Conservation (phyloP, 2,888 invertebrate genomes). For the Branchellion lobata region DNA sequence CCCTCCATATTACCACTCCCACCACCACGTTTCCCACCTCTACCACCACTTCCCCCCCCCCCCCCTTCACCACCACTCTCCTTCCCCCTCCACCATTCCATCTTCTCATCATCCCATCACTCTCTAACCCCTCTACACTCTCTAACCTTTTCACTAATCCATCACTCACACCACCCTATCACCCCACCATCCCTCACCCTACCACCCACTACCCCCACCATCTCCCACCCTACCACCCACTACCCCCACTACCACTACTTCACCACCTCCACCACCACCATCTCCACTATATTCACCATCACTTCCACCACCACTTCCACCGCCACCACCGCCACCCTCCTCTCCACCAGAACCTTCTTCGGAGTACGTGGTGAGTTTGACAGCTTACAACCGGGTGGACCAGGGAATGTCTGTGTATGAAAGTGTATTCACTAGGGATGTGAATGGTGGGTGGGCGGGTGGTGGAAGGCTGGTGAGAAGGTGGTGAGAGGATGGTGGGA, state of each 20-base stretch:
- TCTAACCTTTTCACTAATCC: background rate
- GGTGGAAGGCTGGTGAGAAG: too few species aligned
- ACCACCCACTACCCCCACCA: too few species aligned
- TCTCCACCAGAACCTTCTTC: constrained; percentile 74
- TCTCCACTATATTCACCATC: too few species aligned
- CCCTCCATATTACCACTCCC: background rate
- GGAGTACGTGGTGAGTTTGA: constrained; percentile 89
- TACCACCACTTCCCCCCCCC: background rate
- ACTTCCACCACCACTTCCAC: too few species aligned
- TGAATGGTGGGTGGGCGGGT: constrained; percentile 56
- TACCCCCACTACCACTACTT: too few species aligned
- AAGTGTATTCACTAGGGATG: constrained; percentile 74
- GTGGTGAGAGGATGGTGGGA: too few species aligned
- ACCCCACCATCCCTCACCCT: too few species aligned
- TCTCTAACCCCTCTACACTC: too few species aligned
- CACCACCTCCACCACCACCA: too few species aligned
- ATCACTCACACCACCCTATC: too few species aligned
- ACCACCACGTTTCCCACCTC: background rate
- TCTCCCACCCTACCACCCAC: too few species aligned
- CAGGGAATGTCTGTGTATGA: constrained; percentile 88
- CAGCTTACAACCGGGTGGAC: constrained; percentile 86
- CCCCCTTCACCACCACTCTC: background rate
- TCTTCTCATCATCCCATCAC: background rate
- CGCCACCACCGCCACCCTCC: background rate
- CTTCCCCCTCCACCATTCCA: background rate